Evolutionary conservation across 2,113 vertebrate species (phyloP).

Genomic region (Polypterus senegalus): DNA sequence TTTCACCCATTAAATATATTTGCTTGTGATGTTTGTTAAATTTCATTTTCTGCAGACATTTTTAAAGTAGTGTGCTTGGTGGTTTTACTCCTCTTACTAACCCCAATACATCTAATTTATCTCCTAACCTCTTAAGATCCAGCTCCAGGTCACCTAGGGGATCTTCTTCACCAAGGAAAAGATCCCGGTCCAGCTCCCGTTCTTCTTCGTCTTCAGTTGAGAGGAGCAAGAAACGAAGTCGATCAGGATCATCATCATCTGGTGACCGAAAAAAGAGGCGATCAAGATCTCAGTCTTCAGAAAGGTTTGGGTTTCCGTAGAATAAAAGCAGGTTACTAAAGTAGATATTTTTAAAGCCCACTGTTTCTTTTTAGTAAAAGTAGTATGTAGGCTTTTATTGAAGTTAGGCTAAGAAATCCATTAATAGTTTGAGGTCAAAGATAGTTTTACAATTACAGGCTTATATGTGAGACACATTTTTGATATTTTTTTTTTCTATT

Average conservation of each 20-base stretch:
- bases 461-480: constrained; percentile 7
- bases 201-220: constrained; percentile 80
- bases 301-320: constrained; percentile 99
- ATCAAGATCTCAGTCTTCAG: constrained; percentile 94
- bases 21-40: background rate
- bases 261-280: constrained; percentile 93
- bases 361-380: too few relatives aligned
- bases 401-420: too few relatives aligned
- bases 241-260: constrained; percentile 87
- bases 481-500: constrained; percentile 1
- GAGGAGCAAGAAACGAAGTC: constrained; percentile 84
- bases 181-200: constrained; percentile 73
- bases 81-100: constrained; percentile 40
- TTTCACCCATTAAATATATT: constrained; percentile 46
- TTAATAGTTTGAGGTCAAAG: too few relatives aligned
- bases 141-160: constrained; percentile 96
- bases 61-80: constrained; percentile 21
- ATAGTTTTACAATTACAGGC: too few relatives aligned
- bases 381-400: too few relatives aligned
- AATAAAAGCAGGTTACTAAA: constrained; percentile 67
- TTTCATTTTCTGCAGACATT: constrained; percentile 8
- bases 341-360: too few relatives aligned
- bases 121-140: constrained; percentile 89
- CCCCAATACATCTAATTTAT: constrained; percentile 70
- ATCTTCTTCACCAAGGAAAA: constrained; percentile 83